Evolutionary conservation across 2,797 vertebrate genomes (phyloP), one percentile per base, ranked within the genome.

Genomic region (Sebastes minor): DNA sequence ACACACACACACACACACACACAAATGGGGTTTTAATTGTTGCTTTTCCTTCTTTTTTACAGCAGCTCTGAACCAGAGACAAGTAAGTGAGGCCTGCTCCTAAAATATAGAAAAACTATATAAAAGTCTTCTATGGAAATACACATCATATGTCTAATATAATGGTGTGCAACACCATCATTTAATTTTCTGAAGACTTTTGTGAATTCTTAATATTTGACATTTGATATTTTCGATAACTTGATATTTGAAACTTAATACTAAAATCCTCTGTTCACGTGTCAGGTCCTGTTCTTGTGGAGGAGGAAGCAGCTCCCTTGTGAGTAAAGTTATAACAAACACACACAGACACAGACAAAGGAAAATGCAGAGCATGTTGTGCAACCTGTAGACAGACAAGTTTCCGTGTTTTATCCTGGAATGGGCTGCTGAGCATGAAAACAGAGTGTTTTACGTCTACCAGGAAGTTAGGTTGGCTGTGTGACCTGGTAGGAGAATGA

Each of bases 321-420:
- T 95, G 76, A 93, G 95, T 94, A 75, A 6, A 35, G 53, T n/a
- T 62, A 61, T 6, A 75, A 71, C 56, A 79, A 23, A 49, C 66
- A 27, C 46, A 30, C 6, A 56, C 33, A 49, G 49, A 27, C 56
- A 35, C n/a, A 32, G 16, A 16, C 53, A 42, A 56, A 46, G 33
- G 61, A 42, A n/a, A 67, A 30, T 85, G 56, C 8, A 2, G 2
- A 75, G 59, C 72, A 82, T 89, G 69, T 74, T 70, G 82, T 60
- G 25, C 13, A 74, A 81, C 85, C 59, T 87, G 85, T 74, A 71
- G 74, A 57, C 67, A 18, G 62, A 83, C 65, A 18, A 18, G 80
- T 83, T 83, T 46, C 56, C 9, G 70, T 76, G 49, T 30, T 68
- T 61, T 78, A 65, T 59, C 4, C 22, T 68, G 28, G 25, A 68